Base-by-base conservation (phyloP, 1,140 invertebrate genomes). In the Drosophila azteca region DNA sequence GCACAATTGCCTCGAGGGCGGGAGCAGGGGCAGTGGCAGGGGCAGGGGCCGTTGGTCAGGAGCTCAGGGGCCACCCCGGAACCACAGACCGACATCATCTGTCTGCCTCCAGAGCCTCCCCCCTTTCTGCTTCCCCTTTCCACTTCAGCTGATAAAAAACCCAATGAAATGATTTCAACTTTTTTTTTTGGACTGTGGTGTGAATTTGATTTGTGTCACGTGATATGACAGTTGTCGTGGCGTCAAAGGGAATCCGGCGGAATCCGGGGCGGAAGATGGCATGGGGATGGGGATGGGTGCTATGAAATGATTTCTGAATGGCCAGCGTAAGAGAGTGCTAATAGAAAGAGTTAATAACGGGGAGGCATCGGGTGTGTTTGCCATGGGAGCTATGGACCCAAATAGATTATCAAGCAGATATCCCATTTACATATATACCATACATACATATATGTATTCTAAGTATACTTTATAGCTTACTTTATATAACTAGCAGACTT, bases 131-230 rank as follows among this genome's bases (percentile, higher is more conserved):
- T 3, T 9, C 29, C 2, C 29, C 29, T 8, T 35, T 35, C 9
- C 31, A 11, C 41, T 29, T 15, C 15, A 13, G 13, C 43, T 57
- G 59, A 54, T 63, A 35, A 59, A 63, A 69, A 53, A 20, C 8
- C 55, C 15, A 29, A 57, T 31, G 52, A 57, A 57, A 54, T 51
- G 17, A 58, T 51, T 57, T 29, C 43, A 41, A 24, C 20, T 41
- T 24, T 48, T 17, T 39, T 43, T 54, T 20, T 50, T 41, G 39
- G 50, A 49, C 49, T 74, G 49, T 26, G 70, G 70, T 74, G 60
- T 74, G 71, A 74, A 53, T 74, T 75, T 75, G 72, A 75, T 76
- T 76, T 76, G 72, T 76, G 72, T 76, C 72, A 76, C 72, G 72
- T 76, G 72, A 76, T 76, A 68, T 76, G 63, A 45, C 72, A 60